phyloP scores from a whole-genome alignment of 2,888 invertebrate genomes.

The Cosmorhoe ocellata region DNA sequence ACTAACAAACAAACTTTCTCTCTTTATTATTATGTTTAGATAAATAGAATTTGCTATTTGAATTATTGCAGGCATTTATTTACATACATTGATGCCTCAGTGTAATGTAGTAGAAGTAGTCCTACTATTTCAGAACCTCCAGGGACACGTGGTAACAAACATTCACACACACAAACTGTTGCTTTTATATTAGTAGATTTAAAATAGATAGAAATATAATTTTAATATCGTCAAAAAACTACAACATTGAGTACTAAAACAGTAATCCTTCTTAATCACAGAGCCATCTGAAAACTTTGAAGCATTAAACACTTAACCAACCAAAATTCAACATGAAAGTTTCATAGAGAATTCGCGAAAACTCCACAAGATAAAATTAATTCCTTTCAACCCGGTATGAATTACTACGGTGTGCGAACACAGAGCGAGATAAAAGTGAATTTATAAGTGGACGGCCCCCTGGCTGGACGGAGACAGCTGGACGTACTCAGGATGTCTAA shows the following conservation, averaged over 20 bases:
- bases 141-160: too few species aligned
- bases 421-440: conserved; percentile 44
- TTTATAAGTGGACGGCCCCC: conserved; percentile 36
- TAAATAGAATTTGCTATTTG: too few species aligned
- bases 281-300: conserved; percentile 1
- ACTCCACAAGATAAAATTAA: conserved; percentile 42
- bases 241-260: background rate
- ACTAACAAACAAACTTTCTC: too few species aligned
- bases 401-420: conserved; percentile 39
- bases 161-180: too few species aligned
- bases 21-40: too few species aligned
- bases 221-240: too few species aligned
- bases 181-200: too few species aligned
- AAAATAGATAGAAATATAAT: too few species aligned
- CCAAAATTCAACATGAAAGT: conserved; percentile 25
- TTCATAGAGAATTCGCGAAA: conserved; percentile 35
- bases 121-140: too few species aligned
- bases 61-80: too few species aligned
- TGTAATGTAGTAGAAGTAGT: too few species aligned
- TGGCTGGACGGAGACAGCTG: conserved; percentile 14
- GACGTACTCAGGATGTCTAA: conserved; percentile 5
- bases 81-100: too few species aligned
- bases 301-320: conserved; percentile 19
- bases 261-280: background rate
- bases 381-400: conserved; percentile 43